Percentiles rank a stretch among this genome's conserved stretches.
phyloP scores from a whole-genome alignment of 2,888 invertebrate species.

The Taphrorychus bicolor region DNA sequence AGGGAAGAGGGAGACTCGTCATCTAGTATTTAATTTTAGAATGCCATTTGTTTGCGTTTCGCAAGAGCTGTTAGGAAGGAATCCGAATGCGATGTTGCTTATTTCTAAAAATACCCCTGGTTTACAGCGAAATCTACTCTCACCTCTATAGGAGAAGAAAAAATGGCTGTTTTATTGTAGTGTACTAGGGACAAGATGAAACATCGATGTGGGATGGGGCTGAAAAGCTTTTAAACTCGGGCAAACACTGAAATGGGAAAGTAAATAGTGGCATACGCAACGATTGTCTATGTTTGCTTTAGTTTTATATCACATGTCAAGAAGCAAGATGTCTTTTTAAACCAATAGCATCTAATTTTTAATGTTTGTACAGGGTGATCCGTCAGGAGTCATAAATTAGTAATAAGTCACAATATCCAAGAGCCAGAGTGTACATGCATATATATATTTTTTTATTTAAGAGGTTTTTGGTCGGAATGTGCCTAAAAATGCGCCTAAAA shows the following conservation, averaged over 20 bases:
- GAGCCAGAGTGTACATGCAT: no score
- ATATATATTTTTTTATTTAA: no score
- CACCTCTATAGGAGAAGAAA: not conserved
- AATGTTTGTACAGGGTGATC: no score
- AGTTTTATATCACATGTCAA: slow-evolving; percentile 30
- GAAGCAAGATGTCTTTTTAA: not conserved
- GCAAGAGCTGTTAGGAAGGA: not conserved
- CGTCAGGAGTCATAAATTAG: no score
- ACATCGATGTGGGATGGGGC: not conserved
- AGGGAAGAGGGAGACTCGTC: slow-evolving; percentile 10
- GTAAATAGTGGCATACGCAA: slow-evolving; percentile 32
- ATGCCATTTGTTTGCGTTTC: not conserved
- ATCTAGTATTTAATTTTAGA: slow-evolving; percentile 22
- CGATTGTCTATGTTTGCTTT: slow-evolving; percentile 28
- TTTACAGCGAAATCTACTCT: not conserved
- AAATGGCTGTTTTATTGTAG: no score
- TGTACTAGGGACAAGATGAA: no score
- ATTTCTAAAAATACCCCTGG: not conserved
- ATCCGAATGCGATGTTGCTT: no score
- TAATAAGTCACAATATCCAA: no score
- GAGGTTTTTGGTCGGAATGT: no score
- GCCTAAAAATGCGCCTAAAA: no score
- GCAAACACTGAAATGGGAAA: slow-evolving; percentile 26
- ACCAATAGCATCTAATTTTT: not conserved
- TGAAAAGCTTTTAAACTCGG: slow-evolving; percentile 30